Evolutionary conservation across 53 echinoderm and acorn worm species (phyloP), one percentile per base, ranked within the genome.

Genomic region (Mesocentrotus franciscanus): DNA sequence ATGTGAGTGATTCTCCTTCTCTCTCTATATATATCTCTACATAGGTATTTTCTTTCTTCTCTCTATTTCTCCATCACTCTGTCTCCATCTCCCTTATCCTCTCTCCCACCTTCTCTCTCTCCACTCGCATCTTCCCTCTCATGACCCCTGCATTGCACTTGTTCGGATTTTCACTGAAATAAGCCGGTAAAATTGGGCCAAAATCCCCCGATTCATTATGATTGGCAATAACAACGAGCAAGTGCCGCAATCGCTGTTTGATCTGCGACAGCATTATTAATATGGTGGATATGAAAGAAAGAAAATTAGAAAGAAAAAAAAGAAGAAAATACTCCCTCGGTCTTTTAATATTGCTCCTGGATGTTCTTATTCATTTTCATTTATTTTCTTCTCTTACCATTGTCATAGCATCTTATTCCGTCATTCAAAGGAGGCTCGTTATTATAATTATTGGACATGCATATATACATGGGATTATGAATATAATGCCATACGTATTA

Each of bases 191-290:
- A 84, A 49, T 24, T 39, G 16, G 42, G 16, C 84, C 39, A 55
- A 84, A 84, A 84, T 39, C 42, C 49, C 42, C 84, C 84, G 49
- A 84, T 84, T 49, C 55, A 49, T 49, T 84, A 42, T 84, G 39
- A 84, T 84, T 55, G 39, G 20, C 55, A 84, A 84, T 84, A 84
- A 84, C 55, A 39, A 55, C 39, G 27, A 84, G 84, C 84, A 84
- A 42, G 39, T 16, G 84, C 49, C 84, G 49, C 84, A 84, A 20
- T 84, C 22, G 22, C 11, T 49, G 9, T 84, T 84, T 84, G 49
- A 49, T 84, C 42, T 84, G 42, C 32, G 34, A 79, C 15, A 1
- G 16, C 16, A 36, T 16, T 34, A 34, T 79, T 36, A 24, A 1
- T 29, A 76, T 76, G 76, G 30, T 76, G 76, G 33, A 76, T 33